A percentile compares a stretch with the other conserved stretches of the same genome.
These are phyloP conservation scores for Cercopithecus mona DNA, from an alignment of 2,113 vertebrate species.

Conservation along the genomic window DNA sequence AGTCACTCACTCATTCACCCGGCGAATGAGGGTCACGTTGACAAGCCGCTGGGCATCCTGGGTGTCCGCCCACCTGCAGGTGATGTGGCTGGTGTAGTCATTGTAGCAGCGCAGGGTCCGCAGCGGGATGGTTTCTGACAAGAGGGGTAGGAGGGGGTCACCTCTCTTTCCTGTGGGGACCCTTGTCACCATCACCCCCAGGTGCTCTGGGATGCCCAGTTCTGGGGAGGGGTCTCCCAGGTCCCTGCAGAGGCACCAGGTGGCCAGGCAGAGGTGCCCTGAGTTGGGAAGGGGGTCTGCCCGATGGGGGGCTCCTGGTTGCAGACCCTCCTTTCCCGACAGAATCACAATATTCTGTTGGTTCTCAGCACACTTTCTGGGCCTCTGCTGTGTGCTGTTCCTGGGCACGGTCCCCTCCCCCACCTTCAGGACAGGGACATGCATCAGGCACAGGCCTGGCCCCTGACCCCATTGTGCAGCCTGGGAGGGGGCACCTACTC, in stretches of 20 bases:
- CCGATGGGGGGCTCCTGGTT: too few relatives aligned
- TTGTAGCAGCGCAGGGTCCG: conserved; percentile 84
- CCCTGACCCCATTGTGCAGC: not conserved
- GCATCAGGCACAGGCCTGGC: not conserved
- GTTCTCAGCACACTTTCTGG: not conserved
- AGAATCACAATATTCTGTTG: not conserved
- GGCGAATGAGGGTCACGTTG: conserved; percentile 78
- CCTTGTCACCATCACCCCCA: not conserved
- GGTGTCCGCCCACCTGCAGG: conserved; percentile 83
- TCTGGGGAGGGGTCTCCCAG: not conserved
- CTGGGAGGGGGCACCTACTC: not conserved
- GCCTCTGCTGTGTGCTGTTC: not conserved
- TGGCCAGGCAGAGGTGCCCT: not conserved
- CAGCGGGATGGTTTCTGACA: conserved; percentile 80
- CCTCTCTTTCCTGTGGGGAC: not conserved
- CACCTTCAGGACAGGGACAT: not conserved
- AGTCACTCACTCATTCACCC: conserved; percentile 60
- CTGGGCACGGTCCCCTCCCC: not conserved
- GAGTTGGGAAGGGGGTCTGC: accelerated
- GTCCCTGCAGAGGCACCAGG: not conserved
- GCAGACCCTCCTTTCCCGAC: not conserved
- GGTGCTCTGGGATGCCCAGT: too few relatives aligned
- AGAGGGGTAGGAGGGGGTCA: not conserved
- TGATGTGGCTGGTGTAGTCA: conserved; percentile 80
- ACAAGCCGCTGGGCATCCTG: conserved; percentile 52